A percentile compares a stretch with the other conserved stretches of the same genome.
Evolutionary conservation across 2,888 invertebrate genomes (phyloP).

Genomic region (Lasioglossum marginatum): DNA sequence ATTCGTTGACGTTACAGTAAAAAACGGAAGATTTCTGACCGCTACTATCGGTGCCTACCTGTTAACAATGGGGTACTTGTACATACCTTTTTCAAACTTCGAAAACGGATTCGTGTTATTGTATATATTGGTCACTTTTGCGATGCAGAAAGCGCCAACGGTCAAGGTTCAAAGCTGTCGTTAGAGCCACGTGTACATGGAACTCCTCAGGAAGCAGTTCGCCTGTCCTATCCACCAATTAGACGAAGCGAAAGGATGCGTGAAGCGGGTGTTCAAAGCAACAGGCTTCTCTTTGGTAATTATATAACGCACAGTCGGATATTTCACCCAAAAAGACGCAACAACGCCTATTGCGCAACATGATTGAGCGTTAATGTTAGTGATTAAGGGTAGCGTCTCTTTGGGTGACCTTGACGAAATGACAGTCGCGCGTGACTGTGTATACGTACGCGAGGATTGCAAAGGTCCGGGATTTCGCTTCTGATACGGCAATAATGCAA

Average conservation of each 20-base stretch:
- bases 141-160: not conserved
- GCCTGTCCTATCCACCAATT: not conserved
- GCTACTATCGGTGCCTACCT: constrained; percentile 69
- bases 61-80: constrained; percentile 77
- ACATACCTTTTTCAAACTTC: constrained; percentile 61
- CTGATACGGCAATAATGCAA: too few relatives aligned
- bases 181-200: not conserved
- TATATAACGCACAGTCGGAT: not conserved
- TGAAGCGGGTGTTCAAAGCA: not conserved
- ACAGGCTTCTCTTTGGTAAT: not conserved
- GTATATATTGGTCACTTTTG: not conserved
- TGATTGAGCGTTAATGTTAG: too few relatives aligned
- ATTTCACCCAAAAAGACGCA: too few relatives aligned
- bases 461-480: too few relatives aligned
- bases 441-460: too few relatives aligned
- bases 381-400: too few relatives aligned
- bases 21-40: constrained; percentile 72
- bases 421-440: too few relatives aligned
- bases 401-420: too few relatives aligned
- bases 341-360: too few relatives aligned
- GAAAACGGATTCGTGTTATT: not conserved
- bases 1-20: constrained; percentile 76
- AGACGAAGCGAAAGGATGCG: not conserved
- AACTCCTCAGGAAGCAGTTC: not conserved
- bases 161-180: not conserved